Evolutionary conservation across 2,888 invertebrate species (phyloP).

Genomic region (Diloba caeruleocephala): DNA sequence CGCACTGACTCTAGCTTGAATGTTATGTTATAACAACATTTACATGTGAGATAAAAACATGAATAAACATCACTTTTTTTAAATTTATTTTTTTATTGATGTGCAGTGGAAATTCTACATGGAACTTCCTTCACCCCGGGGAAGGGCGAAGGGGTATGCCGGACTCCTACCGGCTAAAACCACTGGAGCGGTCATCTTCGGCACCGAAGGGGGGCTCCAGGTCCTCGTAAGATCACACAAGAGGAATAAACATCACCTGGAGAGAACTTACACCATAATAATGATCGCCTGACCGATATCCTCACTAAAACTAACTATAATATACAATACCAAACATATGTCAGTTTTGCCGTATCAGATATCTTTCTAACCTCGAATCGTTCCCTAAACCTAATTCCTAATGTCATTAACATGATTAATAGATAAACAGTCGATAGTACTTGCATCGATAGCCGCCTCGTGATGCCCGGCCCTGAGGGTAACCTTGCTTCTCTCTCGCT

Average conservation of each 20-base stretch:
- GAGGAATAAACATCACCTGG: neutral
- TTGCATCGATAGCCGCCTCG: conserved; percentile 58
- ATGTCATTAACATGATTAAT: conserved; percentile 47
- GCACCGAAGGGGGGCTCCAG: too few species aligned
- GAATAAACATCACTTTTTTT: too few species aligned
- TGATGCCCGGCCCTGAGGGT: conserved; percentile 77
- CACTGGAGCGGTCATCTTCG: too few species aligned
- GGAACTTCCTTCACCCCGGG: too few species aligned
- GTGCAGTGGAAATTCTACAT: too few species aligned
- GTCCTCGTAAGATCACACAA: too few species aligned
- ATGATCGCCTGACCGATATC: conserved; percentile 21
- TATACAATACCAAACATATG: neutral
- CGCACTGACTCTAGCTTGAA: neutral
- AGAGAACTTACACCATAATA: neutral
- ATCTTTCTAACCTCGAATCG: conserved; percentile 22
- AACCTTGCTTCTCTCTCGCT: conserved; percentile 81
- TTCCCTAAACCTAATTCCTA: conserved; percentile 34
- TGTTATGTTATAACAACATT: too few species aligned
- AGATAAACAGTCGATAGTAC: conserved; percentile 40
- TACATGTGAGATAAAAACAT: too few species aligned
- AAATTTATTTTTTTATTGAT: too few species aligned
- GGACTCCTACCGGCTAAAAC: too few species aligned
- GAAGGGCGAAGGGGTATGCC: too few species aligned
- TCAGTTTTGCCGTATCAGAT: conserved; percentile 22
- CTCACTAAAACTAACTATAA: conserved; percentile 13